phyloP scores from a whole-genome alignment of 2,888 invertebrate genomes.

The Ophion ellenae region DNA sequence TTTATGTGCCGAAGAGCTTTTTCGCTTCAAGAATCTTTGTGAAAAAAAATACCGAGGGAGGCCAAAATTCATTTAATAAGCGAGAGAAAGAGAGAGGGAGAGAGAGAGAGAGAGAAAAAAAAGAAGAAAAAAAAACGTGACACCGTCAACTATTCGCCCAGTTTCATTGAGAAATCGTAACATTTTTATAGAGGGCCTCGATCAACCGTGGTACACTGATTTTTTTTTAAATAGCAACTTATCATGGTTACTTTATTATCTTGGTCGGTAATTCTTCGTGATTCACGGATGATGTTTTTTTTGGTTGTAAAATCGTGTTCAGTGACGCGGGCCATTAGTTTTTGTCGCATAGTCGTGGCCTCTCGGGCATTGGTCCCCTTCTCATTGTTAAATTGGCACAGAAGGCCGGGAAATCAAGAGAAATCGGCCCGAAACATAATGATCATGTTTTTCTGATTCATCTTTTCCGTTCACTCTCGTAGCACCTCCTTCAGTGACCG shows the following conservation, averaged over 20 bases:
- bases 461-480: neutral
- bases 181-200: conserved; percentile 21
- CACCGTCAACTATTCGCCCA: conserved; percentile 26
- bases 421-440: neutral
- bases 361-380: neutral
- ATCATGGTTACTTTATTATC: neutral
- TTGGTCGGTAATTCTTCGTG: neutral
- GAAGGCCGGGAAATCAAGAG: conserved; percentile 31
- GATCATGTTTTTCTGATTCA: neutral
- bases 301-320: conserved; percentile 8
- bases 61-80: conserved; percentile 13
- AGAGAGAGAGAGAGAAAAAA: neutral
- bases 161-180: conserved; percentile 46
- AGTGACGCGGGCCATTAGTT: conserved; percentile 50
- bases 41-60: neutral
- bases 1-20: neutral
- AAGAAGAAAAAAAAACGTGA: conserved; percentile 11
- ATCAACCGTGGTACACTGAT: conserved; percentile 16
- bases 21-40: neutral
- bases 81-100: no score
- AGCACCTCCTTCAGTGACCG: neutral
- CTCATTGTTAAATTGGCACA: neutral
- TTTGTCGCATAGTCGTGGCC: conserved; percentile 1
- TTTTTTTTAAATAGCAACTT: neutral
- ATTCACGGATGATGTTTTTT: conserved; percentile 26